phyloP scores from a whole-genome alignment of 2,797 vertebrate genomes.

The Enteromius radiatus region DNA sequence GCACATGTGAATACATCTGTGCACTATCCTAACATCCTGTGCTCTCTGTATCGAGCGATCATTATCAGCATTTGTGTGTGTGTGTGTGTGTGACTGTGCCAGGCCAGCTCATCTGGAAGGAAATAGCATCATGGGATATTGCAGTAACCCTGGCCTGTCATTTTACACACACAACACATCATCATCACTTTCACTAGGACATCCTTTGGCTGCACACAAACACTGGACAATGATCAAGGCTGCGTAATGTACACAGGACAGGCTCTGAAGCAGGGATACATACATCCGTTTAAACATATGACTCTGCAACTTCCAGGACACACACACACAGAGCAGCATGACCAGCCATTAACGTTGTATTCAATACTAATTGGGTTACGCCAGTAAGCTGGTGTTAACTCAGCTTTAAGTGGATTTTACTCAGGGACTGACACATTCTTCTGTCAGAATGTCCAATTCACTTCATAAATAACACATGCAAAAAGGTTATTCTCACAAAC shows the following conservation, averaged over 20 bases:
- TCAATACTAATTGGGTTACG: constrained; percentile 45
- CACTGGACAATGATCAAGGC: constrained; percentile 42
- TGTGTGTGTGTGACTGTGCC: background rate
- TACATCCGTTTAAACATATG: constrained; percentile 26
- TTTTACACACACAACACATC: constrained; percentile 28
- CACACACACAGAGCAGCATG: constrained; percentile 22
- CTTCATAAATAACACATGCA: constrained; percentile 27
- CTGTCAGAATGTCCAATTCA: constrained; percentile 14
- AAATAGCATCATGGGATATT: constrained; percentile 29
- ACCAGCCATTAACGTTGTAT: constrained; percentile 12
- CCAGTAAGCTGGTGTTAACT: constrained; percentile 44
- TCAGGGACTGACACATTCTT: constrained; percentile 33
- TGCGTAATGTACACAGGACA: constrained; percentile 38
- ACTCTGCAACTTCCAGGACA: constrained; percentile 28
- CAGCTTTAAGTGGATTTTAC: constrained; percentile 46
- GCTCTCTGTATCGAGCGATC: background rate
- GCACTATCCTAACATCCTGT: background rate
- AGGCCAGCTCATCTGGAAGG: constrained; percentile 31
- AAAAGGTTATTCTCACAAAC: background rate
- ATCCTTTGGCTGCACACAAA: constrained; percentile 31
- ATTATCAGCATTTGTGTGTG: constrained; percentile 29
- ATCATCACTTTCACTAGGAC: constrained; percentile 19
- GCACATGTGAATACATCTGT: background rate
- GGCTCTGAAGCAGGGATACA: constrained; percentile 5
- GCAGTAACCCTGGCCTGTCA: constrained; percentile 41